Base-by-base conservation (phyloP, 2,888 invertebrate species). In the Lordiphosa fenestrarum region DNA sequence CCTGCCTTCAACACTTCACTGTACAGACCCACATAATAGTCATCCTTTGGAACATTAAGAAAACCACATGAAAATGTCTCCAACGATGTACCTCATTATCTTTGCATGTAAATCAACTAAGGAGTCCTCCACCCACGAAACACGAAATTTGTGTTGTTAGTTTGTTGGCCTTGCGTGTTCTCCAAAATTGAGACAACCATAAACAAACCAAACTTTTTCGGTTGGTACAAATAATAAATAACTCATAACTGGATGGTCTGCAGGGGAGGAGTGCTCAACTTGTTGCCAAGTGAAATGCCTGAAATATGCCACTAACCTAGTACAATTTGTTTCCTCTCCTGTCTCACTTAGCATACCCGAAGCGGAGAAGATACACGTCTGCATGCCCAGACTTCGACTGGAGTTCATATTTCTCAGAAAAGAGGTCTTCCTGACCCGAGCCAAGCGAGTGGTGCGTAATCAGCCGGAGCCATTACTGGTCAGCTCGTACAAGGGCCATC, bases 401-500 rank as follows among this genome's bases (percentile, higher is more conserved):
- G 90, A 92, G 87, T 95, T 95, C 88, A 94, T 94, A 74, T 95
- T 95, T 90, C 88, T 94, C 87, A 92, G 93, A 91, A 91, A 91
- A 59, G 93, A 94, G 85, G 91, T 92, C 60, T 89, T 94, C 70
- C 87, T 91, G 72, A 93, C 94, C 1, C 91, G 94, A 59, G 94
- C 95, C 49, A 93, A 93, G 89, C 91, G 94, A 73, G 89, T 92
- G 69, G 91, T 91, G 58, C 76, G 91, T 69, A 89, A 91, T 84
- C 94, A 94, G 88, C 84, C 83, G 4, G 90, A 91, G 63, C 95
- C 95, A 4, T 85, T 93, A 75, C 90, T 95, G 67, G 90, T 94
- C 53, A 93, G 91, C 86, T 94, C 94, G 59, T 93, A 93, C 86
- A 92, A 93, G 74, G 96, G 92, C 1, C 96, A 96, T 85, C 89